phyloP scores from a whole-genome alignment of 2,797 vertebrate genomes.

The Prionace glauca region DNA sequence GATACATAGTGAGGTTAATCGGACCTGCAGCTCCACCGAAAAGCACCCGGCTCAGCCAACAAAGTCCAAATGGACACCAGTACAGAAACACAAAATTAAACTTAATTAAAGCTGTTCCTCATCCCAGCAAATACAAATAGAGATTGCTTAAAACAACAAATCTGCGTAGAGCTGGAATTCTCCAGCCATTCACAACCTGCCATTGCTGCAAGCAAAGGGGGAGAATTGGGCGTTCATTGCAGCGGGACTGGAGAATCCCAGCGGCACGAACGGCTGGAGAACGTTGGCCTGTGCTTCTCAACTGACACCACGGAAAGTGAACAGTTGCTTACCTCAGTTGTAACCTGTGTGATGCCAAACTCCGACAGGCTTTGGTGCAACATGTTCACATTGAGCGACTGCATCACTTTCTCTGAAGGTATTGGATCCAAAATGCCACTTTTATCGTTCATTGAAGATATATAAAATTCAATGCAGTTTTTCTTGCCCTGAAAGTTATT shows the following conservation, averaged over 20 bases:
- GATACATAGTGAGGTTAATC: not conserved
- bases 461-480: constrained; percentile 83
- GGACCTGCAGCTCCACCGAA: not conserved
- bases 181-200: too few species aligned
- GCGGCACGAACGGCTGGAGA: too few species aligned
- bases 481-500: constrained; percentile 64
- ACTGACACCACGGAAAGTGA: not conserved
- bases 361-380: constrained; percentile 76
- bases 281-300: too few species aligned
- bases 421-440: constrained; percentile 64
- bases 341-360: constrained; percentile 81
- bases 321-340: constrained; percentile 69
- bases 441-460: constrained; percentile 69
- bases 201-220: too few species aligned
- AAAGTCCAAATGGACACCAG: not conserved
- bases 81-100: too few species aligned
- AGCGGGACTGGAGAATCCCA: too few species aligned
- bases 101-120: too few species aligned
- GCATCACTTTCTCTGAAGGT: constrained; percentile 78
- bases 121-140: too few species aligned
- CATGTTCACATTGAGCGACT: constrained; percentile 74
- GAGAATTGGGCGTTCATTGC: too few species aligned
- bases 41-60: not conserved
- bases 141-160: not conserved
- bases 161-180: too few species aligned